Percentiles rank a stretch among this genome's conserved stretches.
Evolutionary conservation across 2,113 vertebrate species (phyloP).

Genomic region (Leuciscus idus): DNA sequence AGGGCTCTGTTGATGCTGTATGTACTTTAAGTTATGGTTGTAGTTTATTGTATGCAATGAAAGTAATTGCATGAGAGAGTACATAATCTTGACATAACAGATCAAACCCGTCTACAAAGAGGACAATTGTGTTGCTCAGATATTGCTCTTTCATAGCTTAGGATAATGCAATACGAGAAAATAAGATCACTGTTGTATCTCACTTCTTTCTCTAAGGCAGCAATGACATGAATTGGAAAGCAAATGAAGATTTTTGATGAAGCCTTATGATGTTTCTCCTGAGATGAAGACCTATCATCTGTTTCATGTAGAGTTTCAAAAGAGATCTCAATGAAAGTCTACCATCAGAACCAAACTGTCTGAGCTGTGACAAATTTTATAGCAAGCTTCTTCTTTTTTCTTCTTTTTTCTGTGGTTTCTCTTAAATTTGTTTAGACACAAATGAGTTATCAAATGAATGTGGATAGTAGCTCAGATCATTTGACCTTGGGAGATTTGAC

Average conservation of each 20-base stretch:
- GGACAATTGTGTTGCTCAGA: neutral
- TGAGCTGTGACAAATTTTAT: no score
- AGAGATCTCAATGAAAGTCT: neutral
- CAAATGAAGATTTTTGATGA: neutral
- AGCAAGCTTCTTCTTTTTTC: no score
- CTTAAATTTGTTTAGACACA: neutral
- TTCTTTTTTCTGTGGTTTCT: neutral
- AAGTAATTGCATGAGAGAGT: neutral
- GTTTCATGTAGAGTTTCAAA: neutral
- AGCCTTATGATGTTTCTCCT: neutral
- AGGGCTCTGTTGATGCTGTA: neutral
- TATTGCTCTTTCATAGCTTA: neutral
- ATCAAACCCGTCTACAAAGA: neutral
- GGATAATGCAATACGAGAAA: neutral
- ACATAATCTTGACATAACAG: neutral
- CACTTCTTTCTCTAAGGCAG: neutral
- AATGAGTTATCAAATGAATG: neutral
- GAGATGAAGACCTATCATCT: neutral
- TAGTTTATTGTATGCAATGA: neutral
- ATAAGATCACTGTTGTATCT: neutral
- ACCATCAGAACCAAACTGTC: neutral
- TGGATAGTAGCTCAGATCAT: neutral
- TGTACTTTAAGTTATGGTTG: neutral
- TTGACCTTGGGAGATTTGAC: slow-evolving; percentile 1
- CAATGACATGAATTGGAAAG: neutral